Evolutionary conservation across 1,140 invertebrate species (phyloP).

Genomic region (Pseudomyrmex dendroicus): DNA sequence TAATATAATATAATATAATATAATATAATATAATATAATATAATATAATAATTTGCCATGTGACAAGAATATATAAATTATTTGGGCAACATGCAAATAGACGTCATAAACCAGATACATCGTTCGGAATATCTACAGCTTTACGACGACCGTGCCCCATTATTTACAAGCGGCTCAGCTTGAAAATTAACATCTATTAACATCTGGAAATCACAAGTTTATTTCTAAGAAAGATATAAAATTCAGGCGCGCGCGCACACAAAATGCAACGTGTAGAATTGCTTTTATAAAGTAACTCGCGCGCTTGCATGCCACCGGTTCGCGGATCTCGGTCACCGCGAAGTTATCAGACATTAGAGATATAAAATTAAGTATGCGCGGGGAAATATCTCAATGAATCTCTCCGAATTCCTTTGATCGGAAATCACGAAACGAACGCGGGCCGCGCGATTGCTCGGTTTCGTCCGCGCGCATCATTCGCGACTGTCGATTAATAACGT

Average conservation of each 20-base stretch:
- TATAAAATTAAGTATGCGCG: conserved; percentile 44
- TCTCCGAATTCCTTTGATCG: not conserved
- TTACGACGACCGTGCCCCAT: not conserved
- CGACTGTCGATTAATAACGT: not conserved
- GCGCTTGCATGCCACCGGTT: conserved; percentile 41
- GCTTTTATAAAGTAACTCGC: conserved; percentile 52
- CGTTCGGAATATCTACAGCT: not conserved
- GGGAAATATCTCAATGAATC: conserved; percentile 6
- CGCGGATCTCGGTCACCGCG: conserved; percentile 53
- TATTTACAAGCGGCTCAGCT: not conserved
- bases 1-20: too few species aligned
- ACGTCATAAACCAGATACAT: not conserved
- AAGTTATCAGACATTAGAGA: conserved; percentile 54
- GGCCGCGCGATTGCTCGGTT: not conserved
- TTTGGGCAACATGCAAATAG: conserved; percentile 15
- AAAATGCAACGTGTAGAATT: conserved; percentile 43
- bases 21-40: too few species aligned
- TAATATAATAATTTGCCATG: not conserved
- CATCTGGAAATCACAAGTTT: conserved; percentile 25
- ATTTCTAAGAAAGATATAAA: conserved; percentile 32
- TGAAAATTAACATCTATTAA: conserved; percentile 22
- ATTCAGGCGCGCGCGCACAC: not conserved
- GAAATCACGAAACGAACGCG: not conserved
- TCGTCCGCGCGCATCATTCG: not conserved
- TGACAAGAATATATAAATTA: not conserved